Conservation (phyloP, 1,140 invertebrate genomes). For the Heliconius nattereri region DNA sequence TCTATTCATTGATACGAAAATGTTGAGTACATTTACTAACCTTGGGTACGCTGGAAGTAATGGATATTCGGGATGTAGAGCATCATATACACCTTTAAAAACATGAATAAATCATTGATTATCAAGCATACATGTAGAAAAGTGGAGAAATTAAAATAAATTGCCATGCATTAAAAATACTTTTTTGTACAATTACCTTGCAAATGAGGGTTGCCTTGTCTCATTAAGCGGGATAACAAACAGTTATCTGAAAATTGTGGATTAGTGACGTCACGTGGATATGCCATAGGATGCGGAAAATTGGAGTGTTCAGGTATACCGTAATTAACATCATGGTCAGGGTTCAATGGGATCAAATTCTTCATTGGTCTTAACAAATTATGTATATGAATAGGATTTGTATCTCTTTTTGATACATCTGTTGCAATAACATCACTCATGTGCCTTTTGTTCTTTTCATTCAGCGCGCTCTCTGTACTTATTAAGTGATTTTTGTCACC, state of each 20-base stretch:
- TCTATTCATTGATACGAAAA: background rate
- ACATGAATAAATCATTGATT: slow-evolving; percentile 12
- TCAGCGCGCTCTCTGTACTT: slow-evolving; percentile 18
- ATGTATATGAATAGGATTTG: slow-evolving; percentile 18
- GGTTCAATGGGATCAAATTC: slow-evolving; percentile 14
- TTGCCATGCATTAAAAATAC: too few relatives aligned
- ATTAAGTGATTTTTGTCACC: slow-evolving; percentile 26
- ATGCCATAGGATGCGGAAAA: slow-evolving; percentile 12
- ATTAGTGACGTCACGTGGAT: slow-evolving; percentile 25
- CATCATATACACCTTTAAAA: slow-evolving; percentile 40
- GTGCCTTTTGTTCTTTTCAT: slow-evolving; percentile 30
- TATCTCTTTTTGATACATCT: slow-evolving; percentile 49
- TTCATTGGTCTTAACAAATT: slow-evolving; percentile 32
- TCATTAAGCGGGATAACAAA: slow-evolving; percentile 56
- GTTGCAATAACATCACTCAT: slow-evolving; percentile 26
- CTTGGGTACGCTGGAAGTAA: slow-evolving; percentile 24
- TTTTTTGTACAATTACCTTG: slow-evolving; percentile 43
- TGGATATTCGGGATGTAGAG: slow-evolving; percentile 37
- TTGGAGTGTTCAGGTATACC: slow-evolving; percentile 31
- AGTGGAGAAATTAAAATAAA: too few relatives aligned
- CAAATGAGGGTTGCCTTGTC: slow-evolving; percentile 49
- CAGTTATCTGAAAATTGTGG: slow-evolving; percentile 48
- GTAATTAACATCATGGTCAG: slow-evolving; percentile 15
- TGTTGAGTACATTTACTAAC: slow-evolving; percentile 15
- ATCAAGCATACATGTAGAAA: too few relatives aligned